A percentile compares a stretch with the other conserved stretches of the same genome.
These are phyloP conservation scores for Hypsibius dujardini DNA, from an alignment of 1,140 invertebrate genomes.

Conservation along the genomic window DNA sequence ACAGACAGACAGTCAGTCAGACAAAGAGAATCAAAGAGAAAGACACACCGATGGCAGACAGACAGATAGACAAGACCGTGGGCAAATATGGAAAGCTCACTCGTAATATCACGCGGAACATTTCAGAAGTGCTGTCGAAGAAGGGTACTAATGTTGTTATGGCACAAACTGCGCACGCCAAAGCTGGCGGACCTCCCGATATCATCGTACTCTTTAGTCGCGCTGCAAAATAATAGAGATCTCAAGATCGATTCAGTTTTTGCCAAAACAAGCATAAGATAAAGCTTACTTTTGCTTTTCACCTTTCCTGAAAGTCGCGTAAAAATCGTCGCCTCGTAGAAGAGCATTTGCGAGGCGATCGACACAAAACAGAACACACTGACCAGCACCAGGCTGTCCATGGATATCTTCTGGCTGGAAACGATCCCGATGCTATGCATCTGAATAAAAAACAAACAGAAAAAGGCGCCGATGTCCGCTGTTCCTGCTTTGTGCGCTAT, in stretches of 20 bases:
- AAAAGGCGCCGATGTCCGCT: background rate
- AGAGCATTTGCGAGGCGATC: background rate
- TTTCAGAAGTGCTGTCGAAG: background rate
- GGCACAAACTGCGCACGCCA: background rate
- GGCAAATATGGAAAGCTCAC: no score
- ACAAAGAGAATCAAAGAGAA: background rate
- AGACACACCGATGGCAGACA: background rate
- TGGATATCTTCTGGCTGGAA: conserved; percentile 2
- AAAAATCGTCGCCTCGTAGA: background rate
- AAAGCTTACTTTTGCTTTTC: background rate
- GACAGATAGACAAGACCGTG: background rate
- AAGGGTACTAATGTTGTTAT: background rate
- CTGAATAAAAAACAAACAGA: background rate
- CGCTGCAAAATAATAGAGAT: background rate
- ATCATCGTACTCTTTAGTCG: conserved; percentile 1
- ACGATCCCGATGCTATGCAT: background rate
- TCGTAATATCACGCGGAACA: background rate
- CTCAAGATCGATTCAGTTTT: background rate
- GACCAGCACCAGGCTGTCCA: background rate
- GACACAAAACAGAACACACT: background rate
- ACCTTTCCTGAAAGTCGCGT: background rate
- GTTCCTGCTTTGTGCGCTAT: no score
- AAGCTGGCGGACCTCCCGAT: background rate
- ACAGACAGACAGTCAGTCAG: no score
- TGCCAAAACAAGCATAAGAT: background rate